Conservation (phyloP, 2,797 vertebrate genomes). For the Spinibarbus caldwelli region DNA sequence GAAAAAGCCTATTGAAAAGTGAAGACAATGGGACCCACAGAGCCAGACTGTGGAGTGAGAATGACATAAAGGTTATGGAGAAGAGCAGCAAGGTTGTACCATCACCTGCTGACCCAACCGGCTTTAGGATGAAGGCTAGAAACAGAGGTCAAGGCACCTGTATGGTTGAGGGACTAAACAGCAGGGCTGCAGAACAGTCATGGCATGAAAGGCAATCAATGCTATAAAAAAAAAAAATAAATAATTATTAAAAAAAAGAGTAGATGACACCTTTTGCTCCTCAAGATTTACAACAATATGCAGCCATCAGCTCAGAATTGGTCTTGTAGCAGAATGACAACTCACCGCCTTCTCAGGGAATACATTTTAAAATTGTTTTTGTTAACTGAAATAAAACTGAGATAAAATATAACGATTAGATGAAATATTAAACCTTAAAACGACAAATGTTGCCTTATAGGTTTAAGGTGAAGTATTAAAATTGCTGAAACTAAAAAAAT, state of each 20-base stretch:
- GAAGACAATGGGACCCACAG: not conserved
- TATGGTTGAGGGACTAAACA: constrained; percentile 6
- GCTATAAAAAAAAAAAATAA: not conserved
- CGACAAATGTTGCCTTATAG: not conserved
- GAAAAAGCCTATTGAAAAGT: not conserved
- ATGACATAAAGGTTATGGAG: not conserved
- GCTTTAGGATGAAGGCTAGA: constrained; percentile 12
- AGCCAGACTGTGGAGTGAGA: not conserved
- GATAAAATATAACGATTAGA: not conserved
- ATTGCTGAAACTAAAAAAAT: not conserved
- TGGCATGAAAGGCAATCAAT: not conserved
- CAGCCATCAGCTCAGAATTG: not conserved
- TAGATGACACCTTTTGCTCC: not conserved
- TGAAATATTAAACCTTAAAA: not conserved
- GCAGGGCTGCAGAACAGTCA: not conserved
- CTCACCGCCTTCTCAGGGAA: not conserved
- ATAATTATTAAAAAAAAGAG: too few species aligned
- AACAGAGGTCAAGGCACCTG: constrained; percentile 11
- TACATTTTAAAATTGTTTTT: not conserved
- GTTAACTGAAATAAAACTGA: not conserved
- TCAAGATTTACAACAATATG: not conserved
- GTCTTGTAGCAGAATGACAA: not conserved
- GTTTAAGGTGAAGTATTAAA: not conserved
- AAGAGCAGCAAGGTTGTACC: constrained; percentile 2
- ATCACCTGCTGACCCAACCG: constrained; percentile 22